phyloP scores from a whole-genome alignment of 2,888 invertebrate genomes.

The Drosophila atripex region DNA sequence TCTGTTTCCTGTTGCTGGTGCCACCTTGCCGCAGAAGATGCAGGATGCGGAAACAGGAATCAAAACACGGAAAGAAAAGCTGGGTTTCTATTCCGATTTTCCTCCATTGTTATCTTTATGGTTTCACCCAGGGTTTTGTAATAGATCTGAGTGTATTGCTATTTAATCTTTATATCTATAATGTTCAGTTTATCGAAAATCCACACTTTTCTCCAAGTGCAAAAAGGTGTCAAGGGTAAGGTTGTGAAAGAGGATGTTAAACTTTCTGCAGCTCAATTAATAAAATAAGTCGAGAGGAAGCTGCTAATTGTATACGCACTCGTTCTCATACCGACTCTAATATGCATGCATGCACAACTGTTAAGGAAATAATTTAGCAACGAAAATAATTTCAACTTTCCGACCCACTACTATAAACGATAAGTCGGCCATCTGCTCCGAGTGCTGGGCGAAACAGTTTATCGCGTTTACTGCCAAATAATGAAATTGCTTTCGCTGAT shows the following conservation, averaged over 20 bases:
- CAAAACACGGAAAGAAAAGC: constrained; percentile 12
- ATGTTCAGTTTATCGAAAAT: no score
- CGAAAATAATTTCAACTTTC: constrained; percentile 53
- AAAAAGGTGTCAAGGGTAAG: constrained; percentile 8
- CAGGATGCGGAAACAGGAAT: constrained; percentile 11
- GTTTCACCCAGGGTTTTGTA: not conserved
- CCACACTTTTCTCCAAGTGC: constrained; percentile 4
- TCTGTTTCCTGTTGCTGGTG: constrained; percentile 46
- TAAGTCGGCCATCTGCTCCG: constrained; percentile 19
- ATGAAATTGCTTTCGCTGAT: constrained; percentile 78
- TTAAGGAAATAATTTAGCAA: constrained; percentile 33
- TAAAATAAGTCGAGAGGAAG: constrained; percentile 76
- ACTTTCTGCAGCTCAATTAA: constrained; percentile 79
- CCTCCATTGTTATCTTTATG: not conserved
- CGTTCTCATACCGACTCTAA: constrained; percentile 6
- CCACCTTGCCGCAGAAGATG: constrained; percentile 3
- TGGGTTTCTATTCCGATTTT: not conserved
- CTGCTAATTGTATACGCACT: constrained; percentile 75
- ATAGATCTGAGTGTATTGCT: not conserved
- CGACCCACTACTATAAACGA: constrained; percentile 16
- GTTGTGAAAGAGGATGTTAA: constrained; percentile 47
- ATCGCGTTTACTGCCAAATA: constrained; percentile 80
- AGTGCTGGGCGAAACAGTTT: constrained; percentile 62
- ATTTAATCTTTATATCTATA: not conserved
- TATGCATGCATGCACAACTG: constrained; percentile 37